Percentiles rank a stretch among this genome's conserved stretches.
phyloP scores from a whole-genome alignment of 2,113 vertebrate species.

The Sterrhoptilus dennistouni region DNA sequence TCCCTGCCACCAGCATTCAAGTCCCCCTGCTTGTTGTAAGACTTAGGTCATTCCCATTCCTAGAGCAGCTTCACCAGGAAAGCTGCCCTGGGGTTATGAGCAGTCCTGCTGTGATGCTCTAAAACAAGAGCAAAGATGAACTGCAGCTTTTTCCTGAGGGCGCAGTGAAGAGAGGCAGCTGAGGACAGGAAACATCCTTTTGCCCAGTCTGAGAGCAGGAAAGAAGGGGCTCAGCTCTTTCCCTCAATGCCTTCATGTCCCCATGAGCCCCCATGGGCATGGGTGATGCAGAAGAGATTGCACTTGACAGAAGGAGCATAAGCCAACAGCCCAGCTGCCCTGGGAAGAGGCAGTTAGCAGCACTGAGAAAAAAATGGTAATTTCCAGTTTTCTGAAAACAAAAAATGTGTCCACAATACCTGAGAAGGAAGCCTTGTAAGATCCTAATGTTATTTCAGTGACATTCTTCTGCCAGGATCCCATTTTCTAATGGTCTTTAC shows the following conservation, averaged over 20 bases:
- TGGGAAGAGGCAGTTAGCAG: background rate
- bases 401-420: background rate
- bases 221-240: background rate
- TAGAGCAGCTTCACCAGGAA: background rate
- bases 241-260: fast-evolving
- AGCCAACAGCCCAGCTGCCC: fast-evolving
- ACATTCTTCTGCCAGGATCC: background rate
- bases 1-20: background rate
- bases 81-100: background rate
- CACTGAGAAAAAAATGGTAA: background rate
- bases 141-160: background rate
- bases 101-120: fast-evolving
- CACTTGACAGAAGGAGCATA: fast-evolving
- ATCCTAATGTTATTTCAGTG: background rate
- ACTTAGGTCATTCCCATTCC: background rate
- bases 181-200: background rate
- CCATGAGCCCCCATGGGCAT: background rate
- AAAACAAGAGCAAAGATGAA: background rate
- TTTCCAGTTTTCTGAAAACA: background rate
- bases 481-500: background rate
- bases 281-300: too few relatives aligned
- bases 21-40: background rate
- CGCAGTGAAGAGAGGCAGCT: background rate
- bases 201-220: background rate
- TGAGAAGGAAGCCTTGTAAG: background rate